Conservation (phyloP, 1,140 invertebrate species). For the Ylistrum balloti region DNA sequence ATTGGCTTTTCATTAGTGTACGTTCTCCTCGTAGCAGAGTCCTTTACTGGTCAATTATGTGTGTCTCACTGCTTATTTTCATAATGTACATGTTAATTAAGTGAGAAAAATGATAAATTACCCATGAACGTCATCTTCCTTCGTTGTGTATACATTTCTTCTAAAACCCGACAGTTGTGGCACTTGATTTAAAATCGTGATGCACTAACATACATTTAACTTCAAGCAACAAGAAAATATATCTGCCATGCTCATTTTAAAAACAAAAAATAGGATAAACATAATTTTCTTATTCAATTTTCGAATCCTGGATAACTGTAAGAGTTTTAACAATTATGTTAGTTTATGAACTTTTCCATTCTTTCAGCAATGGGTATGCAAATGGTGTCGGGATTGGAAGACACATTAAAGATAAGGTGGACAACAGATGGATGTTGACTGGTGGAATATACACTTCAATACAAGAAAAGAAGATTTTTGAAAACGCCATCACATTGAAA, state of each 20-base stretch:
- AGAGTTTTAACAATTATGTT: not conserved
- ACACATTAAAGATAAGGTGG: not conserved
- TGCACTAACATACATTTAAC: not conserved
- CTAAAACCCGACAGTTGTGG: not conserved
- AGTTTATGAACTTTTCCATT: not conserved
- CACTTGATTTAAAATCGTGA: not conserved
- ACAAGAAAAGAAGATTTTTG: not conserved
- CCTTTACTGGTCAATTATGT: not conserved
- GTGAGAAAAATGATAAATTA: not conserved
- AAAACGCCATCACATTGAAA: not conserved
- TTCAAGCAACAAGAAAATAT: too few relatives aligned
- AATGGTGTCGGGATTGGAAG: not conserved
- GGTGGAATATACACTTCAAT: not conserved
- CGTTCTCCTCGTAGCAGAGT: too few relatives aligned
- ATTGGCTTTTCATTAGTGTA: not conserved
- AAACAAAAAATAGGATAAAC: too few relatives aligned
- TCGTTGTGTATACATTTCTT: not conserved
- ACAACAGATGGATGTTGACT: not conserved
- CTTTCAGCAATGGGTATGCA: not conserved
- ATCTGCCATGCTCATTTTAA: too few relatives aligned
- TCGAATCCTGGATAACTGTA: not conserved
- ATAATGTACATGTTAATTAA: not conserved
- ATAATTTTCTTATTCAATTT: too few relatives aligned
- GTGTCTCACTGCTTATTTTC: not conserved
- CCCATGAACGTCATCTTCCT: not conserved